These are phyloP conservation scores for Apotomis capreana DNA, from an alignment of 2,888 invertebrate genomes.

Conservation along the genomic window DNA sequence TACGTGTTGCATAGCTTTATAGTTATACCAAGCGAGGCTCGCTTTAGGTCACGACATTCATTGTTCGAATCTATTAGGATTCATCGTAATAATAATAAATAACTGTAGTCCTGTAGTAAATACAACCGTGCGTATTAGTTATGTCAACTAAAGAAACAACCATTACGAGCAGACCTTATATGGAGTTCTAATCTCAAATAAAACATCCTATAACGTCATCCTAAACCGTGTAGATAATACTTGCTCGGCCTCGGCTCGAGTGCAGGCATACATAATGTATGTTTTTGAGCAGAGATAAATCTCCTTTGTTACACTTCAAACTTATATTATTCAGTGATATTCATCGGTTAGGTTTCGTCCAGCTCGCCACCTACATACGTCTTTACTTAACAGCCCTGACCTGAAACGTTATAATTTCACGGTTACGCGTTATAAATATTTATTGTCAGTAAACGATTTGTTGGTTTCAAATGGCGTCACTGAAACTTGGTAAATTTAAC, in stretches of 20 bases:
- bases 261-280: constrained; percentile 42
- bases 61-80: constrained; percentile 18
- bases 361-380: constrained; percentile 4
- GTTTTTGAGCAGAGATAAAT: constrained; percentile 52
- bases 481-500: constrained; percentile 5
- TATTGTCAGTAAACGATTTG: constrained; percentile 14
- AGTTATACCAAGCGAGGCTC: constrained; percentile 6
- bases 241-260: constrained; percentile 27
- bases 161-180: constrained; percentile 9
- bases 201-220: constrained; percentile 39
- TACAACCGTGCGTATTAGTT: not conserved
- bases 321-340: constrained; percentile 1
- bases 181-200: constrained; percentile 33
- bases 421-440: constrained; percentile 3
- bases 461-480: constrained; percentile 15
- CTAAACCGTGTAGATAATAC: constrained; percentile 39
- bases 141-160: constrained; percentile 11
- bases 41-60: constrained; percentile 26
- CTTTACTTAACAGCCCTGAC: constrained; percentile 11
- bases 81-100: not conserved
- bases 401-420: constrained; percentile 1
- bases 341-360: constrained; percentile 2
- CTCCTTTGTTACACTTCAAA: constrained; percentile 47
- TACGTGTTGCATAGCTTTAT: not conserved
- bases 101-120: not conserved